Conservation (phyloP, 2,113 vertebrate species). For the Crotalus viridis region DNA sequence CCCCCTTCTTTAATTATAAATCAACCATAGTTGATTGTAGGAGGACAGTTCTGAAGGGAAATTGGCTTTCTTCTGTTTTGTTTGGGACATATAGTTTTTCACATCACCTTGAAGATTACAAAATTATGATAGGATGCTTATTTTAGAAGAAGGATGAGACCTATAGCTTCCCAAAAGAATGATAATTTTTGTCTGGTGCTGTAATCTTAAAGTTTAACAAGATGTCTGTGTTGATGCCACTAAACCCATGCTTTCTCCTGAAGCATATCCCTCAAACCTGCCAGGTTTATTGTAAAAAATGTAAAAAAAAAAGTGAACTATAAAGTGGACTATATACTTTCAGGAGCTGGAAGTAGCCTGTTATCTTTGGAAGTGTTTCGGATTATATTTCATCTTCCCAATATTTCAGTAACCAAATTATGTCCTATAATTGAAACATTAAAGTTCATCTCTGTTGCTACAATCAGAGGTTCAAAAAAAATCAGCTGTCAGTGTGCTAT, state of each 20-base stretch:
- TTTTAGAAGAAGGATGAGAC: neutral
- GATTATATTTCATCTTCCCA: neutral
- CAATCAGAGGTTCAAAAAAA: neutral
- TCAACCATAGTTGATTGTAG: neutral
- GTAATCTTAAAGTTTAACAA: neutral
- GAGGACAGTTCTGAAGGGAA: neutral
- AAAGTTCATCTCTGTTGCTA: neutral
- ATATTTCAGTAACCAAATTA: neutral
- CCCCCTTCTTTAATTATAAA: neutral
- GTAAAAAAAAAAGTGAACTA: neutral
- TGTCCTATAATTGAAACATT: neutral
- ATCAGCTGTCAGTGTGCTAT: neutral
- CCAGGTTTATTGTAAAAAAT: neutral
- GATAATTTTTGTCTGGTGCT: neutral
- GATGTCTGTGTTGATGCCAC: neutral
- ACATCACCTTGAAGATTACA: neutral
- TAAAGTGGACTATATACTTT: neutral
- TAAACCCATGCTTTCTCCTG: neutral
- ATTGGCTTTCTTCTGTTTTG: neutral
- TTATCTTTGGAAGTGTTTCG: neutral
- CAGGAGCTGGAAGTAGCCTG: neutral
- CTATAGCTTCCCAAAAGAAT: neutral
- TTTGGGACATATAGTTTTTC: neutral
- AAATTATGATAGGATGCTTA: neutral
- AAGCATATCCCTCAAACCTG: neutral